phyloP scores from a whole-genome alignment of 2,888 invertebrate genomes.

The Drosophila affinis region DNA sequence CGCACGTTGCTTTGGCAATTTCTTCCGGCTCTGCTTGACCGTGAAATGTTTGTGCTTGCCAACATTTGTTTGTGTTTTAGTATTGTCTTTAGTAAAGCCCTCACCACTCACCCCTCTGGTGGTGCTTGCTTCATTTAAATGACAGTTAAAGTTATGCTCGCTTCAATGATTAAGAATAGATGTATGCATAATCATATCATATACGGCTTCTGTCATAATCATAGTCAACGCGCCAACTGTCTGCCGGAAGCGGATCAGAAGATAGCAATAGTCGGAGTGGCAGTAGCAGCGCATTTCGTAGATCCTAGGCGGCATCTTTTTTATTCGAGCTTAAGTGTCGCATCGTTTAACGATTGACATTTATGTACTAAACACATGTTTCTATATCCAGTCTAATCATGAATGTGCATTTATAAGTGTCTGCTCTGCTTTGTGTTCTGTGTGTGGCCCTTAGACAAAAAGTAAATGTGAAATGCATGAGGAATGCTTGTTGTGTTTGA shows the following conservation, averaged over 20 bases:
- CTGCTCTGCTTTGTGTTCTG: slow-evolving; percentile 4
- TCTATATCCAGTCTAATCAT: neutral
- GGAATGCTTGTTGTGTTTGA: slow-evolving; percentile 41
- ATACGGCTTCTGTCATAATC: slow-evolving; percentile 21
- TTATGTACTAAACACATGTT: slow-evolving; percentile 9
- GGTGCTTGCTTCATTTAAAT: slow-evolving; percentile 58
- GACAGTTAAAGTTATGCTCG: slow-evolving; percentile 67
- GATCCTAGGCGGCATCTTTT: slow-evolving; percentile 44
- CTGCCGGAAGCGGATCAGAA: slow-evolving; percentile 62
- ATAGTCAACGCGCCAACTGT: slow-evolving; percentile 54
- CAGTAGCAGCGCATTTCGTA: slow-evolving; percentile 48
- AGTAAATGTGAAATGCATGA: slow-evolving; percentile 37
- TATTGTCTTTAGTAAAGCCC: neutral
- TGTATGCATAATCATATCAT: slow-evolving; percentile 58
- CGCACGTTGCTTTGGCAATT: slow-evolving; percentile 60
- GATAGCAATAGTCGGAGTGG: slow-evolving; percentile 3
- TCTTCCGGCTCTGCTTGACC: slow-evolving; percentile 76
- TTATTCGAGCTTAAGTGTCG: slow-evolving; percentile 17
- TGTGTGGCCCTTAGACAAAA: slow-evolving; percentile 35
- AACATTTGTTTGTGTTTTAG: slow-evolving; percentile 20
- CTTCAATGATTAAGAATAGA: slow-evolving; percentile 56
- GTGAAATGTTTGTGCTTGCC: slow-evolving; percentile 56
- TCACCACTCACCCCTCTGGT: neutral
- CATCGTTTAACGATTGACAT: slow-evolving; percentile 43
- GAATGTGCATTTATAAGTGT: slow-evolving; percentile 4